Evolutionary conservation across 1,140 invertebrate species (phyloP), one percentile per base, ranked within the genome.

Genomic region (Bombus picipes): DNA sequence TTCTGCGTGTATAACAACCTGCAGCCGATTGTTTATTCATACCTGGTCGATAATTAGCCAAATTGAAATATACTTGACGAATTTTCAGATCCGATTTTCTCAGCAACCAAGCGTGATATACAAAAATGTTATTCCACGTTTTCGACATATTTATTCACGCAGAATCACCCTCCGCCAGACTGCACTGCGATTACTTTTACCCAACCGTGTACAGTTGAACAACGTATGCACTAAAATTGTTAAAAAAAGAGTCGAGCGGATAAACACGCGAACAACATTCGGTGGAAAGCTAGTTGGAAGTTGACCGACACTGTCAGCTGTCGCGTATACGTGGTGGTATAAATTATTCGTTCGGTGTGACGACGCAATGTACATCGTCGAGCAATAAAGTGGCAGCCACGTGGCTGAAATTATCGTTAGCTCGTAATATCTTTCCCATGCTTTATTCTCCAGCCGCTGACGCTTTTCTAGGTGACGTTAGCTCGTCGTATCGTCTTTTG

Each of bases 381-480:
- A n/a, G 34, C 80, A 65, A 62, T 82, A 34, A 82, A 82, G 53
- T 37, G 41, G 2, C 10, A 39, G 57, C 80, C 71, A 82, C 80
- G 80, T 82, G 80, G 80, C 80, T 73, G 53, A 74, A 74, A 82
- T 81, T 28, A 81, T 73, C 68, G 53, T 62, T 34, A 62, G 37
- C n/a, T 22, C 12, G 47, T 28, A 72, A 81, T 71, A 72, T 53
- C 32, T 34, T 34, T 1, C 13, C n/a, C 37, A 8, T 59, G 15
- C 3, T 39, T 47, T 34, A 43, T n/a, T 18, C 15, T 43, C 3
- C 25, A 6, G 39, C 32, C 43, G 22, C 4, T 12, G 25, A 39
- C 43, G 18, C 12, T 68, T 79, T 15, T 34, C 10, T 32, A 8
- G 10, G 28, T 2, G 47, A 34, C 39, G 39, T 66, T 22, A 25